These are phyloP conservation scores for Synanthedon andrenaeformis DNA, from an alignment of 2,888 invertebrate genomes.

Conservation along the genomic window DNA sequence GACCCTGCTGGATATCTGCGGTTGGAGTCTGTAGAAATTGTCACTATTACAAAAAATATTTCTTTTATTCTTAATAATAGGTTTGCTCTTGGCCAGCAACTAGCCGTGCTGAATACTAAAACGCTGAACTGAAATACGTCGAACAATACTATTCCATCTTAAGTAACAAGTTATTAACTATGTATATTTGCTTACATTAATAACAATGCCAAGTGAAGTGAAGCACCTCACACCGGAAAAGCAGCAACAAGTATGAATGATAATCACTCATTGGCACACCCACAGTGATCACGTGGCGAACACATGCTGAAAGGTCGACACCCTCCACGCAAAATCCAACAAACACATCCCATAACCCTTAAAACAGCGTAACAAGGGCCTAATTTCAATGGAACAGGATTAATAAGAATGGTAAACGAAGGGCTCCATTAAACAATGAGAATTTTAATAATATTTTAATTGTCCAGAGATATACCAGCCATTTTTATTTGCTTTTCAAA, in stretches of 20 bases:
- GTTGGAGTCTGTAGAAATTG: too few relatives aligned
- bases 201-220: not conserved
- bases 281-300: conserved; percentile 23
- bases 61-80: too few relatives aligned
- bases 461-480: not conserved
- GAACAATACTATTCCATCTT: too few relatives aligned
- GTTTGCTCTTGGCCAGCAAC: too few relatives aligned
- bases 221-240: not conserved
- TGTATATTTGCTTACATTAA: too few relatives aligned
- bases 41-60: too few relatives aligned
- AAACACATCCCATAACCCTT: conserved; percentile 4
- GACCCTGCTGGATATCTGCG: too few relatives aligned
- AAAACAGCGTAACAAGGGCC: not conserved
- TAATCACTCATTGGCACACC: not conserved
- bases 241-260: not conserved
- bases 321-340: conserved; percentile 17
- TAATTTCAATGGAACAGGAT: not conserved
- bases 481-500: not conserved
- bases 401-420: not conserved
- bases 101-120: too few relatives aligned
- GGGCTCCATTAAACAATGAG: not conserved
- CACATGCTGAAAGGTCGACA: conserved; percentile 38
- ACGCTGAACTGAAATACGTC: too few relatives aligned
- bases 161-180: too few relatives aligned
- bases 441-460: not conserved